Conservation (phyloP, 2,797 vertebrate genomes). For the Schizopygopsis malacanthus region DNA sequence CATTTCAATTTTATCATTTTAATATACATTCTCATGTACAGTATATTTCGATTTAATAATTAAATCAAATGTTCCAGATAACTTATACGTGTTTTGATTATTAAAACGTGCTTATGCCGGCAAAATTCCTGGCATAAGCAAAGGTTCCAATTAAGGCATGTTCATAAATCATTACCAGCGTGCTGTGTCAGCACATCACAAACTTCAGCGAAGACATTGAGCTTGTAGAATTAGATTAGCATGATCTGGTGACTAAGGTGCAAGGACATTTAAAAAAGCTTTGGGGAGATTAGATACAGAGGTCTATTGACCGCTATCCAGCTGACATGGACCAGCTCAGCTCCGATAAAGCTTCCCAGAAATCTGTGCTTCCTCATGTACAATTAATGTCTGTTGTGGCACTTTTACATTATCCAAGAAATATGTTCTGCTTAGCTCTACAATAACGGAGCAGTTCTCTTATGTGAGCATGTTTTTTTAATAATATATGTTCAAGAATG, state of each 20-base stretch:
- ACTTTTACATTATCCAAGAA: constrained; percentile 5
- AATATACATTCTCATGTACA: constrained; percentile 1
- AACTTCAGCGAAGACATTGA: constrained; percentile 62
- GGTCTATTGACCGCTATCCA: constrained; percentile 43
- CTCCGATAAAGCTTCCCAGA: constrained; percentile 22
- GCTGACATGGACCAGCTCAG: constrained; percentile 9
- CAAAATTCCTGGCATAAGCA: constrained; percentile 56
- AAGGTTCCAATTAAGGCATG: constrained; percentile 62
- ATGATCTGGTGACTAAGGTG: constrained; percentile 70
- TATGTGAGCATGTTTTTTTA: neutral
- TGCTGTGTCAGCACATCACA: constrained; percentile 62
- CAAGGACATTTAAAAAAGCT: constrained; percentile 72
- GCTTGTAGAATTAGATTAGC: constrained; percentile 71
- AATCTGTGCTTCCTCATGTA: neutral
- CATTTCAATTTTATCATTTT: neutral
- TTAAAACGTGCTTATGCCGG: constrained; percentile 46
- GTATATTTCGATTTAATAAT: constrained; percentile 7
- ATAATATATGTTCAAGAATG: neutral
- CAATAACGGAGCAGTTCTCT: neutral
- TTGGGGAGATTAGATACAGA: constrained; percentile 70
- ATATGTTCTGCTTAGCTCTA: neutral
- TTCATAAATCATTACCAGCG: constrained; percentile 71
- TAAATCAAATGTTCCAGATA: constrained; percentile 23
- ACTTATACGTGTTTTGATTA: constrained; percentile 37
- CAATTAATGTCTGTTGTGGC: neutral